Conservation (phyloP, 2,113 vertebrate species). For the Aix galericulata region DNA sequence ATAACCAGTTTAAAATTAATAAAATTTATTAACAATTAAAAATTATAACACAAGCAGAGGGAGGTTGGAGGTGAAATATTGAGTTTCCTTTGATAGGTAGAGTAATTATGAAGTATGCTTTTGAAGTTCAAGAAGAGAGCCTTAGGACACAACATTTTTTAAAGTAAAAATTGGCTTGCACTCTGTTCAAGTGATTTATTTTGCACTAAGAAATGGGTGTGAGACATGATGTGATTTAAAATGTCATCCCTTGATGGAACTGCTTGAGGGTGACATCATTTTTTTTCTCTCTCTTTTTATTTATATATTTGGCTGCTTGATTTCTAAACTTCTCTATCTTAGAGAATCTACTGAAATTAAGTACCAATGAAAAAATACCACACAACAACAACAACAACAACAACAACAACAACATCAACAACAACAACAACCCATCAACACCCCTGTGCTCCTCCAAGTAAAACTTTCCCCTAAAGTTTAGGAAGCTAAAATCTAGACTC, state of each 20-base stretch:
- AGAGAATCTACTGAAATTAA: slow-evolving; percentile 67
- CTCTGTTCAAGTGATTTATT: slow-evolving; percentile 96
- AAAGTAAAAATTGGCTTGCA: slow-evolving; percentile 87
- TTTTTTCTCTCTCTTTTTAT: slow-evolving; percentile 55
- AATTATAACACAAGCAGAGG: slow-evolving; percentile 82
- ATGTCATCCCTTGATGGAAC: slow-evolving; percentile 88
- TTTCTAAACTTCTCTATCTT: slow-evolving; percentile 69
- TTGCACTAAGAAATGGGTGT: slow-evolving; percentile 86
- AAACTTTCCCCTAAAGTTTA: neutral
- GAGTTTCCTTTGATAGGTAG: slow-evolving; percentile 90
- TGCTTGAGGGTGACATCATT: slow-evolving; percentile 79
- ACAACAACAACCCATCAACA: neutral
- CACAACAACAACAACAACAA: neutral
- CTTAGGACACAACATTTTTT: slow-evolving; percentile 88
- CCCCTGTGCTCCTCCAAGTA: neutral
- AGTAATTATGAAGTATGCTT: slow-evolving; percentile 89
- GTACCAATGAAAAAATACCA: slow-evolving; percentile 43
- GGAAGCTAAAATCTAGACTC: neutral
- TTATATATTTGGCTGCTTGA: slow-evolving; percentile 53
- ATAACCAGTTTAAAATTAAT: slow-evolving; percentile 78
- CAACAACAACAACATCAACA: neutral
- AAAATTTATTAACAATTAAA: slow-evolving; percentile 88
- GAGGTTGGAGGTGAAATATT: slow-evolving; percentile 88
- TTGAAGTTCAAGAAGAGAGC: slow-evolving; percentile 92
- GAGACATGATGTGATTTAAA: slow-evolving; percentile 97